These are phyloP conservation scores for Dufourea novaeangliae DNA, from an alignment of 1,140 invertebrate genomes.

Conservation along the genomic window DNA sequence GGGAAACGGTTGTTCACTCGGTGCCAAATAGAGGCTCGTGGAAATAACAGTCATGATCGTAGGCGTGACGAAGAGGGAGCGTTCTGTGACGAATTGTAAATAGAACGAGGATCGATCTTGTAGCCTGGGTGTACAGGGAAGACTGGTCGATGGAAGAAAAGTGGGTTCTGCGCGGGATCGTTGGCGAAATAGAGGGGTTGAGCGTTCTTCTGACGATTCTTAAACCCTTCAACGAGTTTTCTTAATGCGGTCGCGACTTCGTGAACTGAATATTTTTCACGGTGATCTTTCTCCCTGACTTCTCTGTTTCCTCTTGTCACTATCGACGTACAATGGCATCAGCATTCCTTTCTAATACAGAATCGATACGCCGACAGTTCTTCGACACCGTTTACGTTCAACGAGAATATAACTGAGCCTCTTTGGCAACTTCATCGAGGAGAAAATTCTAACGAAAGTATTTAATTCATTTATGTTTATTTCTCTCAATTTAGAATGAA, in stretches of 20 bases:
- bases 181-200: background rate
- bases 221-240: background rate
- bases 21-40: background rate
- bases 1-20: background rate
- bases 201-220: background rate
- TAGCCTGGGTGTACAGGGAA: background rate
- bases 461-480: too few relatives aligned
- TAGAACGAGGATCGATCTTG: constrained; percentile 33
- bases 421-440: too few relatives aligned
- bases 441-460: too few relatives aligned
- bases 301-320: too few relatives aligned
- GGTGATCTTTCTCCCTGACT: background rate
- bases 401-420: too few relatives aligned
- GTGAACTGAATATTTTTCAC: background rate
- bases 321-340: too few relatives aligned
- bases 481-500: too few relatives aligned
- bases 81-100: constrained; percentile 32
- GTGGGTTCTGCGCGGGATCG: background rate
- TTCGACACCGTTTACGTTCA: too few relatives aligned
- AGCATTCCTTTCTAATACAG: too few relatives aligned
- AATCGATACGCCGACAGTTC: too few relatives aligned
- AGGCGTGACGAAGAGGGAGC: background rate
- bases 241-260: background rate
- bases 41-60: constrained; percentile 9
- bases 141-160: background rate